Evolutionary conservation across 2,113 vertebrate species (phyloP).

Genomic region (Aix galericulata): DNA sequence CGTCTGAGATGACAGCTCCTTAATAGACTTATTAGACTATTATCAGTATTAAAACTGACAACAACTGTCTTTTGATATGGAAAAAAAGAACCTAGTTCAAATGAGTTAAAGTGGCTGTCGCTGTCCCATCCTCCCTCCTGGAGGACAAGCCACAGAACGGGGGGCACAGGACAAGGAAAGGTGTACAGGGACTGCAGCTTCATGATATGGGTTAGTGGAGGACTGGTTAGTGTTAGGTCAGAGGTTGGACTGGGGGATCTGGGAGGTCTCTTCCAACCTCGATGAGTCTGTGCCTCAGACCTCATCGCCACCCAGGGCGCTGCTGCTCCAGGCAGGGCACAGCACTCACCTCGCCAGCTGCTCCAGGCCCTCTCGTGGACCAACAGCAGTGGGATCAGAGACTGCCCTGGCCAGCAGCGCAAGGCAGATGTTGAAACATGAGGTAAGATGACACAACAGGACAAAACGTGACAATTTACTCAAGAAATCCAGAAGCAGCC

Average conservation of each 20-base stretch:
- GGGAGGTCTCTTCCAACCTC: too few relatives aligned
- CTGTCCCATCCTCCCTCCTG: neutral
- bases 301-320: too few relatives aligned
- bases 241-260: too few relatives aligned
- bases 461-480: too few relatives aligned
- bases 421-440: too few relatives aligned
- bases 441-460: neutral
- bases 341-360: neutral
- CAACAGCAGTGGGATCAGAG: neutral
- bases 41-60: neutral
- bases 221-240: too few relatives aligned
- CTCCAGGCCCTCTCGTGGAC: neutral
- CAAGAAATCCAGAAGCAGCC: neutral
- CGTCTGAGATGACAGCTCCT: neutral
- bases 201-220: neutral
- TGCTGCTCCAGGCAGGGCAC: neutral
- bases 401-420: neutral
- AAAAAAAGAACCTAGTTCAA: neutral
- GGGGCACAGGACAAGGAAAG: accelerated
- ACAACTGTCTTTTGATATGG: neutral
- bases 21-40: neutral
- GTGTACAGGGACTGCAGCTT: neutral
- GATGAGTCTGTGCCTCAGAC: neutral
- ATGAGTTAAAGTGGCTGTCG: neutral
- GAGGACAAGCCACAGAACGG: neutral